A percentile compares a stretch with the other conserved stretches of the same genome.
Conservation (phyloP, 2,797 vertebrate genomes). For the Halcyon chelicuti region DNA sequence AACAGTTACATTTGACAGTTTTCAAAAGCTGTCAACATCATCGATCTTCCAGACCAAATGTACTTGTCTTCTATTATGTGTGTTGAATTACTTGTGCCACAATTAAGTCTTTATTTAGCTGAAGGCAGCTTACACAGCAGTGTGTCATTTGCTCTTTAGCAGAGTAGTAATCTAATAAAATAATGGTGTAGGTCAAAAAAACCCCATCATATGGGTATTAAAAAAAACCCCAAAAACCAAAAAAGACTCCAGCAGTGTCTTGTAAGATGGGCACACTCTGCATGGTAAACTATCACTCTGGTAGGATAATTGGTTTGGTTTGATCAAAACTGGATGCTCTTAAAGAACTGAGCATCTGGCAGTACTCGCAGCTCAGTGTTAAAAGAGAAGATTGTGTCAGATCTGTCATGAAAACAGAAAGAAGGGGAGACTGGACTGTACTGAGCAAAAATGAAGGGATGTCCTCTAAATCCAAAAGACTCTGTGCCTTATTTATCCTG, state of each 20-base stretch:
- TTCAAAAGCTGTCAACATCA: conserved; percentile 50
- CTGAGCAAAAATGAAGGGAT: conserved; percentile 1
- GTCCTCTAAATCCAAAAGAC: conserved; percentile 17
- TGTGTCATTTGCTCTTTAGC: not conserved
- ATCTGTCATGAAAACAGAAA: conserved; percentile 20
- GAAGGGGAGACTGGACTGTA: not conserved
- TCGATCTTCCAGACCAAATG: not conserved
- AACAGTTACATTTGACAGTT: conserved; percentile 19
- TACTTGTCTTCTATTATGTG: not conserved
- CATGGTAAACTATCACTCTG: conserved; percentile 29
- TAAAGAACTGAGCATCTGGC: not conserved
- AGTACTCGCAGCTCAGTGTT: not conserved
- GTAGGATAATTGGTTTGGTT: conserved; percentile 58
- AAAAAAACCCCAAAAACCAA: no score
- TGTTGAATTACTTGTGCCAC: conserved; percentile 22
- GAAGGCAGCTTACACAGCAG: conserved; percentile 14
- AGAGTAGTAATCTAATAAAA: conserved; percentile 15
- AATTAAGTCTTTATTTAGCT: conserved; percentile 51
- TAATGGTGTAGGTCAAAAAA: not conserved
- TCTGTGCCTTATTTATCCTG: not conserved
- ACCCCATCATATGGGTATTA: not conserved
- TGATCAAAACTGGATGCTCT: conserved; percentile 30
- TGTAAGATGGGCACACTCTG: not conserved
- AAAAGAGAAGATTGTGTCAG: conserved; percentile 35
- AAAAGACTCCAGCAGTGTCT: not conserved